These are phyloP conservation scores for Tetraodon nigroviridis DNA, from an alignment of 2,113 vertebrate genomes.

Conservation along the genomic window DNA sequence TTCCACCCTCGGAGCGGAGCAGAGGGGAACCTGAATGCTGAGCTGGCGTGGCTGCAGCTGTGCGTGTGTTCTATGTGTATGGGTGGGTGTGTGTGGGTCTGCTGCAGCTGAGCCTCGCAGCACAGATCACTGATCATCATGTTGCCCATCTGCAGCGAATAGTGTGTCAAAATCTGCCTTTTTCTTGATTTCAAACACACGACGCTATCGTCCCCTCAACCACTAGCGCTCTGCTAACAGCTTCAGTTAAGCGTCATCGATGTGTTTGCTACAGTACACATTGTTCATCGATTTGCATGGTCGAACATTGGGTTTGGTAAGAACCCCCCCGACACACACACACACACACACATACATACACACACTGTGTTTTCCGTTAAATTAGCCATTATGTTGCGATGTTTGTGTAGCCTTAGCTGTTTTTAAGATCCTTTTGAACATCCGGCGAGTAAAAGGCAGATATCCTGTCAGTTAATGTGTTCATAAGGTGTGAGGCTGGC, in stretches of 20 bases:
- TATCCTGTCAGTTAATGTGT: too few species aligned
- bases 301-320: too few species aligned
- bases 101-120: conserved; percentile 44
- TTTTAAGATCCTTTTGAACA: not conserved
- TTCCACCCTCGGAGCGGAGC: conserved; percentile 38
- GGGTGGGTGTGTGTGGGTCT: not conserved
- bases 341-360: not conserved
- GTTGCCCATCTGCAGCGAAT: conserved; percentile 34
- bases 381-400: not conserved
- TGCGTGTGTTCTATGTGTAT: conserved; percentile 5
- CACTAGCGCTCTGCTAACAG: too few species aligned
- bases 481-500: too few species aligned
- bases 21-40: conserved; percentile 28
- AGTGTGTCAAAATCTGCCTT: conserved; percentile 15
- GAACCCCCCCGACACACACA: not conserved
- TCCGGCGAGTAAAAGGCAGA: too few species aligned
- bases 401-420: not conserved
- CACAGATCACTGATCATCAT: conserved; percentile 49
- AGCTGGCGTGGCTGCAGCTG: conserved; percentile 7
- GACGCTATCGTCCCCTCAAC: not conserved
- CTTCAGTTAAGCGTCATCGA: too few species aligned
- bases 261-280: too few species aligned
- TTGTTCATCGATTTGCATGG: too few species aligned
- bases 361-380: too few species aligned
- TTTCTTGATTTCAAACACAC: not conserved